These are phyloP conservation scores for Nemotelus nigrinus DNA, from an alignment of 2,888 invertebrate genomes.

Conservation along the genomic window DNA sequence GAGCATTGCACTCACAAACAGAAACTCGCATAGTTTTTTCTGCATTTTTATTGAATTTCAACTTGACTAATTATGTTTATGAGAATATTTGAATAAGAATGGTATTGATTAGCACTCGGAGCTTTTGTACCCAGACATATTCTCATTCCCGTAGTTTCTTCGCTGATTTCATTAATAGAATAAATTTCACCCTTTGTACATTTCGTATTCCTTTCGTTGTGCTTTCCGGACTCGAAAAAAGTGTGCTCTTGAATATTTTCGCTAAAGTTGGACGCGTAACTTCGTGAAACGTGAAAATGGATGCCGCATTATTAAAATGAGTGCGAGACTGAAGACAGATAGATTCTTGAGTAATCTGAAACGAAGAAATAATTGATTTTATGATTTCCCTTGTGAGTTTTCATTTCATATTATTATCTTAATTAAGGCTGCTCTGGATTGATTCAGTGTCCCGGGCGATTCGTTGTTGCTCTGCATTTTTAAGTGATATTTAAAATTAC, in stretches of 20 bases:
- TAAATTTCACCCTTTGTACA: slow-evolving; percentile 12
- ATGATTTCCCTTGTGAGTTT: slow-evolving; percentile 29
- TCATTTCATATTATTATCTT: slow-evolving; percentile 11
- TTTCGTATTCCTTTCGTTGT: slow-evolving; percentile 24
- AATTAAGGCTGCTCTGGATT: slow-evolving; percentile 14
- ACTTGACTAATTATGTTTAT: too few relatives aligned
- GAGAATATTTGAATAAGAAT: too few relatives aligned
- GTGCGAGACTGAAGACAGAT: not conserved
- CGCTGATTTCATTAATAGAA: too few relatives aligned
- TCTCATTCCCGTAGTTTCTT: too few relatives aligned
- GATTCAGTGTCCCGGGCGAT: not conserved
- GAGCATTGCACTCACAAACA: too few relatives aligned
- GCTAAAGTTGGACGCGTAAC: not conserved
- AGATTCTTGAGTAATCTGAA: slow-evolving; percentile 23
- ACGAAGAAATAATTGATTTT: slow-evolving; percentile 20
- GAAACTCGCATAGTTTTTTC: too few relatives aligned
- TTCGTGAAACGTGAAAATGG: slow-evolving; percentile 1
- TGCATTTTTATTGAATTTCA: too few relatives aligned
- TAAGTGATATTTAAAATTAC: too few relatives aligned
- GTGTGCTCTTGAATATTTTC: slow-evolving; percentile 9
- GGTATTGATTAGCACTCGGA: too few relatives aligned
- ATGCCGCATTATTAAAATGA: slow-evolving; percentile 25
- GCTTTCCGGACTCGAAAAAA: slow-evolving; percentile 1
- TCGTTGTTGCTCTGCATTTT: too few relatives aligned
- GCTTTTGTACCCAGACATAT: too few relatives aligned